Percentiles rank a stretch among this genome's conserved stretches.
Evolutionary conservation across 1,140 invertebrate species (phyloP).

Genomic region (Drosophila ficusphila): DNA sequence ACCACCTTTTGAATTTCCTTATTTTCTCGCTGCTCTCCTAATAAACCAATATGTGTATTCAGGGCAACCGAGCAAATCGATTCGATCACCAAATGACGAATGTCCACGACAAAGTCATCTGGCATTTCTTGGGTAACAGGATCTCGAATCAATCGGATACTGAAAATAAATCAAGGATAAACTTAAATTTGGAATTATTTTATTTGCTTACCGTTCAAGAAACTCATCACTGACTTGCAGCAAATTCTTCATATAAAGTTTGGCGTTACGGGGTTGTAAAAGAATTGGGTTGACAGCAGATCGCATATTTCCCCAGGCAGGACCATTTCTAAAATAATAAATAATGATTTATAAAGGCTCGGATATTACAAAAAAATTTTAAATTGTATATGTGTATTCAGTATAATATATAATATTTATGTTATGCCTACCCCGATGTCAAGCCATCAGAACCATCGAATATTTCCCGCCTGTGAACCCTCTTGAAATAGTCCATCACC

Average conservation of each 20-base stretch:
- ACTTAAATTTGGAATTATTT: too few species aligned
- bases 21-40: conserved; percentile 83
- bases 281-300: conserved; percentile 74
- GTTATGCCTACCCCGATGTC: conserved; percentile 52
- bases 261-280: conserved; percentile 73
- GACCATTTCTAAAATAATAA: conserved; percentile 52
- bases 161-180: conserved; percentile 42
- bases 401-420: fast-evolving
- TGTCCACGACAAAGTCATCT: conserved; percentile 86
- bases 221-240: conserved; percentile 73
- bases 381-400: too few species aligned
- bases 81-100: conserved; percentile 89
- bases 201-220: conserved; percentile 84
- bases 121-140: conserved; percentile 86
- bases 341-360: too few species aligned
- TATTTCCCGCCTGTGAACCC: conserved; percentile 51
- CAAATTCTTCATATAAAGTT: conserved; percentile 64
- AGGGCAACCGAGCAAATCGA: conserved; percentile 89
- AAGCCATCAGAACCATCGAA: conserved; percentile 66
- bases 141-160: conserved; percentile 86
- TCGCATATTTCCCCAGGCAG: conserved; percentile 68
- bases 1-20: conserved; percentile 86
- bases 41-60: conserved; percentile 88
- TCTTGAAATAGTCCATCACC: conserved; percentile 66
- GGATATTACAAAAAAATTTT: too few species aligned